These are phyloP conservation scores for Myocastor coypus DNA, from an alignment of 2,113 vertebrate genomes.

Conservation along the genomic window DNA sequence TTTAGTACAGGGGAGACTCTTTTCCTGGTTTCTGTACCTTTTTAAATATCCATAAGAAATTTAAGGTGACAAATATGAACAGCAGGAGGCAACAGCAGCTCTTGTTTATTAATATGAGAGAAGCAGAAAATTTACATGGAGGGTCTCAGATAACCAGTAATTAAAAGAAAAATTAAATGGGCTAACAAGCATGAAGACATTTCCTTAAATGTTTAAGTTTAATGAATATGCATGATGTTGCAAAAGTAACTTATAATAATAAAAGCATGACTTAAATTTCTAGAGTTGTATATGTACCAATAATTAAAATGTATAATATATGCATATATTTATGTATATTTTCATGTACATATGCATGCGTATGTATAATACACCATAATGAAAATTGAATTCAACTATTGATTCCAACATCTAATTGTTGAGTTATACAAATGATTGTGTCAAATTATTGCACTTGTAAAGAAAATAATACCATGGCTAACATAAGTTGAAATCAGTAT, in stretches of 20 bases:
- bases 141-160: neutral
- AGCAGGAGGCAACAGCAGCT: neutral
- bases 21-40: neutral
- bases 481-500: neutral
- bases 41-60: neutral
- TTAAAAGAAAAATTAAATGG: conserved; percentile 55
- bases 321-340: neutral
- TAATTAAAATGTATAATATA: conserved; percentile 20
- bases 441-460: neutral
- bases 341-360: neutral
- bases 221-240: neutral
- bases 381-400: neutral
- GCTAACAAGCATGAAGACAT: neutral
- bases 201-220: conserved; percentile 51
- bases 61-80: neutral
- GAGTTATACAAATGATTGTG: neutral
- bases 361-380: neutral
- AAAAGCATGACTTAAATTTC: neutral
- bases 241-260: conserved; percentile 45
- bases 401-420: neutral
- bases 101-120: neutral
- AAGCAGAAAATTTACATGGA: neutral
- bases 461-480: neutral
- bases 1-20: neutral
- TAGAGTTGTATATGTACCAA: neutral